phyloP scores from a whole-genome alignment of 2,888 invertebrate species.

The Gari tellinella region DNA sequence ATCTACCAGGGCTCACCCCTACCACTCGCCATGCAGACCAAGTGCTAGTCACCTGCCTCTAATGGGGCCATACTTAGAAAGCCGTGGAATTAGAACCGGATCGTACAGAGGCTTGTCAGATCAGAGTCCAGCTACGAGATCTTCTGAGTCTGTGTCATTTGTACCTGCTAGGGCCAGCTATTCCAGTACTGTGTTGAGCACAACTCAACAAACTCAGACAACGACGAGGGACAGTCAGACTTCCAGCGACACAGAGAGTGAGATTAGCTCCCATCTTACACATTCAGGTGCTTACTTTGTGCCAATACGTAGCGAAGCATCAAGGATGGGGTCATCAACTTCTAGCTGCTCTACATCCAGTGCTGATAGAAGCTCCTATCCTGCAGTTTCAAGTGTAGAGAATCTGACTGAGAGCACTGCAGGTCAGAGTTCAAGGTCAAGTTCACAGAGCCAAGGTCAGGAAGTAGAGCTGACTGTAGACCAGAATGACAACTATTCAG shows the following conservation, averaged over 20 bases:
- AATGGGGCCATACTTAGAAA: slow-evolving; percentile 52
- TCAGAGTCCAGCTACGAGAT: too few species aligned
- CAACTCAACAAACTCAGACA: too few species aligned
- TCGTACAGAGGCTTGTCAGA: too few species aligned
- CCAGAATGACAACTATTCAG: slow-evolving; percentile 53
- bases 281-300: slow-evolving; percentile 42
- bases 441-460: too few species aligned
- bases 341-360: slow-evolving; percentile 25
- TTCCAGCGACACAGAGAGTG: slow-evolving; percentile 45
- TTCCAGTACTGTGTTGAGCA: too few species aligned
- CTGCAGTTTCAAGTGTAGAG: slow-evolving; percentile 11
- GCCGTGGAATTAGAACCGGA: slow-evolving; percentile 21
- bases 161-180: too few species aligned
- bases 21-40: slow-evolving; percentile 27
- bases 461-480: slow-evolving; percentile 47
- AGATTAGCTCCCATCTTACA: slow-evolving; percentile 28
- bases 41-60: slow-evolving; percentile 11
- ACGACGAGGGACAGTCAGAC: neutral
- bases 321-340: slow-evolving; percentile 23
- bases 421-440: slow-evolving; percentile 7
- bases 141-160: too few species aligned
- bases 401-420: slow-evolving; percentile 7
- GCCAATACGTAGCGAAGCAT: slow-evolving; percentile 40
- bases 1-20: slow-evolving; percentile 12
- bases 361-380: slow-evolving; percentile 15